phyloP scores from a whole-genome alignment of 92 coral and sea anemone genomes.

The Epizoanthus illoricatus region DNA sequence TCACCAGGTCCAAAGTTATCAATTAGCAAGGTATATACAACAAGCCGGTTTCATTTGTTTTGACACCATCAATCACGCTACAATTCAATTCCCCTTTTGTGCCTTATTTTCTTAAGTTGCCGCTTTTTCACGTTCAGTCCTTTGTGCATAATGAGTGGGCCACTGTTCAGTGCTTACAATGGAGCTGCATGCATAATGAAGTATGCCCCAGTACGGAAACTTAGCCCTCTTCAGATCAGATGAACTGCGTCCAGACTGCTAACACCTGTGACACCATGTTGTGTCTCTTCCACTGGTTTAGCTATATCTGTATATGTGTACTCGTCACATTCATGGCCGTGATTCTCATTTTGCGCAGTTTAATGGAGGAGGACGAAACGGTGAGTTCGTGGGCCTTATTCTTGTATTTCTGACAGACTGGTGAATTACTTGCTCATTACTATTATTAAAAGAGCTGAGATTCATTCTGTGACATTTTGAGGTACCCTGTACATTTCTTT shows the following conservation, averaged over 20 bases:
- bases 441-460: too few relatives aligned
- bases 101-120: background rate
- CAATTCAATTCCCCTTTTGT: slow-evolving; percentile 4
- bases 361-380: background rate
- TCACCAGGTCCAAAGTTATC: background rate
- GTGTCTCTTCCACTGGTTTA: background rate
- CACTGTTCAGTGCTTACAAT: too few relatives aligned
- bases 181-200: too few relatives aligned
- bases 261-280: background rate
- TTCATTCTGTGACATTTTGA: too few relatives aligned
- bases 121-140: background rate
- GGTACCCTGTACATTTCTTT: too few relatives aligned
- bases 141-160: background rate
- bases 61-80: slow-evolving; percentile 8
- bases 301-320: background rate
- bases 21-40: background rate
- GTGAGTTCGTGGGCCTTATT: background rate
- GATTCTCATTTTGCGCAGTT: background rate
- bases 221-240: background rate
- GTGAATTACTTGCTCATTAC: too few relatives aligned
- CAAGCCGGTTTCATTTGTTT: background rate
- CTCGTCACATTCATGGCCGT: background rate
- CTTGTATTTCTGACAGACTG: background rate
- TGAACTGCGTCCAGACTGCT: background rate
- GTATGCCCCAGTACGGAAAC: too few relatives aligned